A percentile compares a stretch with the other conserved stretches of the same genome.
phyloP scores from a whole-genome alignment of 2,888 invertebrate genomes.

The Ligdia adustata region DNA sequence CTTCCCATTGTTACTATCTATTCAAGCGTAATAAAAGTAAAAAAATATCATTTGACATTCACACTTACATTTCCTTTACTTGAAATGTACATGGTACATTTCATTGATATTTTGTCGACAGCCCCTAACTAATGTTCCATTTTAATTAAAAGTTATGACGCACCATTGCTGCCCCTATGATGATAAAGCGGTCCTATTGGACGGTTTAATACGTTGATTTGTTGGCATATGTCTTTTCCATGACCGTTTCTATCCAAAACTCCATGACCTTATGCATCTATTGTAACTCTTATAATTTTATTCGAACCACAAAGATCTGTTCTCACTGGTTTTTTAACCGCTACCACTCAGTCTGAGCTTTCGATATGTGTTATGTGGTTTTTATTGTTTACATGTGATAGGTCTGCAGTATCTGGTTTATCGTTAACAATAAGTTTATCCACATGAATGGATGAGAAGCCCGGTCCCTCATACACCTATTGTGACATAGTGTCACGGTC shows the following conservation, averaged over 20 bases:
- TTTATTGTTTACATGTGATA: constrained; percentile 8
- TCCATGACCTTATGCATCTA: constrained; percentile 46
- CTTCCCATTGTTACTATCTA: not conserved
- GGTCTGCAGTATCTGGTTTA: constrained; percentile 35
- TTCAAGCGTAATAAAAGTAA: not conserved
- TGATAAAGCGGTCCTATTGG: constrained; percentile 54
- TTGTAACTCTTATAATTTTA: constrained; percentile 23
- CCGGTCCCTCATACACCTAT: constrained; percentile 60
- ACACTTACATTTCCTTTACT: constrained; percentile 1
- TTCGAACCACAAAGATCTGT: constrained; percentile 40
- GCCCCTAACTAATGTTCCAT: constrained; percentile 67
- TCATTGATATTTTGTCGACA: constrained; percentile 46
- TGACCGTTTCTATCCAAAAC: constrained; percentile 56
- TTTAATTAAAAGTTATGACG: constrained; percentile 82
- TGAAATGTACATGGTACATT: constrained; percentile 2
- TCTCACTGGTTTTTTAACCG: constrained; percentile 6
- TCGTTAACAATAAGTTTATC: constrained; percentile 61
- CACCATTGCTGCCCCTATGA: constrained; percentile 63
- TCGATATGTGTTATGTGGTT: not conserved
- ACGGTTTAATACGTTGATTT: constrained; percentile 65
- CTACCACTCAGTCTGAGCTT: constrained; percentile 6
- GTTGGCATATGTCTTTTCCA: constrained; percentile 66
- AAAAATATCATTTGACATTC: not conserved
- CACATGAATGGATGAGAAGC: constrained; percentile 67
- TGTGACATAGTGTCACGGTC: constrained; percentile 57